Evolutionary conservation across 2,797 vertebrate genomes (phyloP).

Genomic region (Peromyscus eremicus): DNA sequence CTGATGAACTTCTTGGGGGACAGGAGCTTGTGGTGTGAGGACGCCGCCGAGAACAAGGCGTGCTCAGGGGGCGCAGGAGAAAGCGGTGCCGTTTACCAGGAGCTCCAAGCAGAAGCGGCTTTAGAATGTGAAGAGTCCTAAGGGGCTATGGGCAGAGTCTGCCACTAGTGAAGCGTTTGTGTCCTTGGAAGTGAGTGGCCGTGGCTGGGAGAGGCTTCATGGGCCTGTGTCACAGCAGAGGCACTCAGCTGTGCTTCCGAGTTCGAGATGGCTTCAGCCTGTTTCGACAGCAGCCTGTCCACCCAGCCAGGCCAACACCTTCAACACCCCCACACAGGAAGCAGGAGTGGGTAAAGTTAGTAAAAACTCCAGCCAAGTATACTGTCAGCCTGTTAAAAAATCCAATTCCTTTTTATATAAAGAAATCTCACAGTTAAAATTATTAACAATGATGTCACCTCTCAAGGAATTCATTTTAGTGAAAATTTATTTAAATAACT

Average conservation of each 20-base stretch:
- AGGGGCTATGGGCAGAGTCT: fast-evolving
- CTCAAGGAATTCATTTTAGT: constrained; percentile 59
- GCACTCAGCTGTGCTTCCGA: neutral
- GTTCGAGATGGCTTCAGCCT: neutral
- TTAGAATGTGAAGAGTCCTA: neutral
- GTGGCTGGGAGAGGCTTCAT: fast-evolving
- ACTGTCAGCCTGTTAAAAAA: neutral
- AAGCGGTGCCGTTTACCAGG: neutral
- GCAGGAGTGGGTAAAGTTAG: neutral
- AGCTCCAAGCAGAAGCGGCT: neutral
- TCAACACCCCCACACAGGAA: neutral
- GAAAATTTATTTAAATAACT: constrained; percentile 66
- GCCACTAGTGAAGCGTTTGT: neutral
- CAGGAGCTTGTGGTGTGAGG: fast-evolving
- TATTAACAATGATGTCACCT: constrained; percentile 60
- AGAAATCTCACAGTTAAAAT: constrained; percentile 70
- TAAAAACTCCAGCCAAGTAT: neutral
- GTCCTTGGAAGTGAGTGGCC: neutral
- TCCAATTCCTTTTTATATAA: constrained; percentile 30
- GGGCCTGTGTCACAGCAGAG: fast-evolving
- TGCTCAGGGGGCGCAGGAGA: neutral
- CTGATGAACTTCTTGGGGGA: neutral
- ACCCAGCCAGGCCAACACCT: neutral
- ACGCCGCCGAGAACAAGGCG: fast-evolving
- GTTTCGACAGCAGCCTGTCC: fast-evolving